Percentiles rank a stretch among this genome's conserved stretches.
Evolutionary conservation across 2,113 vertebrate genomes (phyloP).

Genomic region (Recurvirostra avosetta): DNA sequence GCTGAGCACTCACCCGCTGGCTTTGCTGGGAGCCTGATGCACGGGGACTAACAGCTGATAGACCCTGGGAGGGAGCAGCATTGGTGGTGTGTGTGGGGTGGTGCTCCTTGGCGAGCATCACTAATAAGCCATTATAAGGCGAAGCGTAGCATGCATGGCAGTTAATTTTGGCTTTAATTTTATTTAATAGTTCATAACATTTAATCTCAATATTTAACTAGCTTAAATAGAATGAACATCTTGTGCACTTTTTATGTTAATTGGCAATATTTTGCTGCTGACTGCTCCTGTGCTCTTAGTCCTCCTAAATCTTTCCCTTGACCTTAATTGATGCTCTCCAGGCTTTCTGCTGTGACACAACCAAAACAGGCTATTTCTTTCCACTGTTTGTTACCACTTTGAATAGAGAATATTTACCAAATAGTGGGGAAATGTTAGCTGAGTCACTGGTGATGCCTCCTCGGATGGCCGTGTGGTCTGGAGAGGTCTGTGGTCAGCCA

Average conservation of each 20-base stretch:
- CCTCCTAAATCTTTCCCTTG: neutral
- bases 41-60: rapidly evolving
- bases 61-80: neutral
- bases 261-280: conserved; percentile 48
- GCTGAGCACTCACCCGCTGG: neutral
- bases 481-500: neutral
- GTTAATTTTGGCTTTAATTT: conserved; percentile 37
- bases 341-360: neutral
- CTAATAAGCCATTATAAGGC: neutral
- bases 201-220: conserved; percentile 40
- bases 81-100: neutral
- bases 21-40: neutral
- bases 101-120: neutral
- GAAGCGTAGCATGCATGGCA: neutral
- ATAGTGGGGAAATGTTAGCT: neutral
- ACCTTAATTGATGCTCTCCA: neutral
- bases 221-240: conserved; percentile 26
- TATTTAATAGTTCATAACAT: conserved; percentile 44
- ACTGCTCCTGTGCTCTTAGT: neutral
- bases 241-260: neutral
- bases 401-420: neutral
- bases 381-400: neutral
- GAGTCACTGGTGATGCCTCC: neutral
- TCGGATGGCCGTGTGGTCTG: neutral
- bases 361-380: neutral